Conservation (phyloP, 2,888 invertebrate species). For the Clostera curtula region DNA sequence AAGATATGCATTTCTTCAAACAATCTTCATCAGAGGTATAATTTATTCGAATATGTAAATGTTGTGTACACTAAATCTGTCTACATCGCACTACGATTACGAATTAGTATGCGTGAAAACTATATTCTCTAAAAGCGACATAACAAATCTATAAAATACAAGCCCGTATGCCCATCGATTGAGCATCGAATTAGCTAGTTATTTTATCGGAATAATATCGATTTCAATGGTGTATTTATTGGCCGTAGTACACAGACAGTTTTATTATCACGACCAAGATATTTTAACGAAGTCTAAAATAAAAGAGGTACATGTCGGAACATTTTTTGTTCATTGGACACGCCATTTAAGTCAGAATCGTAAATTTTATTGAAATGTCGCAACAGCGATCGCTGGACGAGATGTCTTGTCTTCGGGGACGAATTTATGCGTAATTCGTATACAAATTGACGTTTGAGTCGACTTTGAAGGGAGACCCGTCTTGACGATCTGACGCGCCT, state of each 20-base stretch:
- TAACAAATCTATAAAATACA: slow-evolving; percentile 21
- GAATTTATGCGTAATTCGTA: slow-evolving; percentile 74
- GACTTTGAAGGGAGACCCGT: slow-evolving; percentile 54
- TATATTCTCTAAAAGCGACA: slow-evolving; percentile 12
- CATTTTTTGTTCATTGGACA: slow-evolving; percentile 66
- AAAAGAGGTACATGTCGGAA: slow-evolving; percentile 61
- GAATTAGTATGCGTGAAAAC: slow-evolving; percentile 18
- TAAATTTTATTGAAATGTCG: slow-evolving; percentile 75
- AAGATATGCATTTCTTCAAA: too few species aligned
- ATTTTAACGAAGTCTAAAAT: slow-evolving; percentile 73
- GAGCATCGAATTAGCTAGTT: slow-evolving; percentile 27
- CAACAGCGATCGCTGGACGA: slow-evolving; percentile 69
- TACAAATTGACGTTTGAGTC: slow-evolving; percentile 70
- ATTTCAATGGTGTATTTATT: slow-evolving; percentile 52
- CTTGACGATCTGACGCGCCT: slow-evolving; percentile 64
- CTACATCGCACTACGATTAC: slow-evolving; percentile 11
- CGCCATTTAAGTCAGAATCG: slow-evolving; percentile 73
- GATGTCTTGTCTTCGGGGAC: slow-evolving; percentile 70
- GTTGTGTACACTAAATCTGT: too few species aligned
- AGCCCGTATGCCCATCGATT: slow-evolving; percentile 23
- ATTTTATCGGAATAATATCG: slow-evolving; percentile 38
- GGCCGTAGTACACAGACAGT: slow-evolving; percentile 51
- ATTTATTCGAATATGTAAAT: too few species aligned
- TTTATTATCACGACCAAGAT: slow-evolving; percentile 62
- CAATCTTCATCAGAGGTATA: too few species aligned